Percentiles rank a stretch among this genome's conserved stretches.
These are phyloP conservation scores for Drosophila melanocephala DNA, from an alignment of 2,888 invertebrate species.

Conservation along the genomic window DNA sequence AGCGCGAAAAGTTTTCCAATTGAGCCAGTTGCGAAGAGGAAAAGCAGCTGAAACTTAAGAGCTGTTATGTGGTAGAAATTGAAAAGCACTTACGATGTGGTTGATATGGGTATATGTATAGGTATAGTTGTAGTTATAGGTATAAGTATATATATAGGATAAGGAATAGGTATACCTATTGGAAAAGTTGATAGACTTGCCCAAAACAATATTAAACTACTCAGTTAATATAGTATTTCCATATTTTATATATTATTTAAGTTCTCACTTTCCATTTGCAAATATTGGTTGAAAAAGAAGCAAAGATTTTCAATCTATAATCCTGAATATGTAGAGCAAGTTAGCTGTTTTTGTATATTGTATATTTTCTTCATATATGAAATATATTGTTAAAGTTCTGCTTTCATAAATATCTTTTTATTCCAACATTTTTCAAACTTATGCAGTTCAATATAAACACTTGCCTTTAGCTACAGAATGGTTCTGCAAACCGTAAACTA, in stretches of 20 bases:
- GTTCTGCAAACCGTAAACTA: not conserved
- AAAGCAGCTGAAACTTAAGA: conserved; percentile 7
- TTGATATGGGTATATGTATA: not conserved
- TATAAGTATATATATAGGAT: accelerated
- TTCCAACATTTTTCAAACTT: not conserved
- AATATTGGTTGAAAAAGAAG: not conserved
- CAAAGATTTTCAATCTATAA: not conserved
- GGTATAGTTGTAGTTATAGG: not conserved
- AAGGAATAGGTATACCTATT: not conserved
- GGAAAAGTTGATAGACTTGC: not conserved
- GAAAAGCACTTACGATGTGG: not conserved
- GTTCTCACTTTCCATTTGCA: not conserved
- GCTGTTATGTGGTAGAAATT: not conserved
- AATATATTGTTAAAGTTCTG: not conserved
- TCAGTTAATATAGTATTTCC: not conserved
- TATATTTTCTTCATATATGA: not conserved
- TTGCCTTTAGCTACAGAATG: not conserved
- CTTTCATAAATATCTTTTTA: not conserved
- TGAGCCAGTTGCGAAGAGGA: conserved; percentile 1
- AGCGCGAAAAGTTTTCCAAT: conserved; percentile 20
- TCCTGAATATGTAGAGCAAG: not conserved
- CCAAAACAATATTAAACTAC: not conserved
- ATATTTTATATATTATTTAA: not conserved
- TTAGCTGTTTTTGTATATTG: not conserved
- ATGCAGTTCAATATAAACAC: not conserved